A percentile compares a stretch with the other conserved stretches of the same genome.
These are phyloP conservation scores for Donacobius atricapilla DNA, from an alignment of 2,113 vertebrate species.

Conservation along the genomic window DNA sequence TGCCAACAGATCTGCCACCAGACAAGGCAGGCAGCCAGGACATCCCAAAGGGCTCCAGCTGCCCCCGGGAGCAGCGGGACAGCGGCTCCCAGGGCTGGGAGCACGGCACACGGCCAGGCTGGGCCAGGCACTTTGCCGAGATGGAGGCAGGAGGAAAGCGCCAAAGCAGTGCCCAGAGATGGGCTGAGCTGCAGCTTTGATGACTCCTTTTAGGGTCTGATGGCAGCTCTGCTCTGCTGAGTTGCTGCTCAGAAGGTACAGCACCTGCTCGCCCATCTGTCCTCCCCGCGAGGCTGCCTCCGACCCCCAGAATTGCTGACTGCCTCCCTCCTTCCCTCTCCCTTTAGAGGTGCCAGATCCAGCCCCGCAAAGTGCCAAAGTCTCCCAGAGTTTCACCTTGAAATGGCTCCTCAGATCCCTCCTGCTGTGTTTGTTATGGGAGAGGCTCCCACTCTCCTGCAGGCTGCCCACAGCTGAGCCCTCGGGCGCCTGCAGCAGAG, in stretches of 20 bases:
- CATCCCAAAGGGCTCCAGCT: background rate
- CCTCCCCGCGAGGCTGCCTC: background rate
- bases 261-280: constrained; percentile 62
- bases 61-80: fast-evolving
- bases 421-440: background rate
- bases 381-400: constrained; percentile 39
- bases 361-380: background rate
- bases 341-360: background rate
- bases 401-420: background rate
- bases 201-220: constrained; percentile 42
- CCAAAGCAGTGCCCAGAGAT: background rate
- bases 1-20: background rate
- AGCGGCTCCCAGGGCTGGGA: fast-evolving
- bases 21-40: background rate
- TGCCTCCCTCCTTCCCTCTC: background rate
- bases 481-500: fast-evolving
- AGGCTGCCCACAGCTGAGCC: background rate
- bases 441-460: background rate
- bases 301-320: background rate
- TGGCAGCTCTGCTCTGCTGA: constrained; percentile 41
- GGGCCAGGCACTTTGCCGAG: fast-evolving
- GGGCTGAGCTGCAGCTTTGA: constrained; percentile 5
- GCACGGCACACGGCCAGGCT: fast-evolving
- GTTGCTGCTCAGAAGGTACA: background rate
- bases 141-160: background rate